A percentile compares a stretch with the other conserved stretches of the same genome.
Conservation (phyloP, 1,140 invertebrate species). For the Archivesica marissinica region DNA sequence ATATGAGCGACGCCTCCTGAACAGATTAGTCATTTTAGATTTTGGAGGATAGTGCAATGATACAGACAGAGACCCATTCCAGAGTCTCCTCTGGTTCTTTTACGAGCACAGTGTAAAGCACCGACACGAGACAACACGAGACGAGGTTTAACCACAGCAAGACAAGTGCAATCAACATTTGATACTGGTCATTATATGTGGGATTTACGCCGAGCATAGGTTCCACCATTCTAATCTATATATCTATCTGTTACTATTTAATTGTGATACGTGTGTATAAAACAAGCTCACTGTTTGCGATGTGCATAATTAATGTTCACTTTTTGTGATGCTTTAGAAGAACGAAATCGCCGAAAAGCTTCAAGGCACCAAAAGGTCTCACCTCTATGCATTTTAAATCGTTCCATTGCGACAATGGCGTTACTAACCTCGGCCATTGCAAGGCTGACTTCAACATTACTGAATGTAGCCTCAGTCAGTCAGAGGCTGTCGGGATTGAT, state of each 20-base stretch:
- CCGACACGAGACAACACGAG: too few relatives aligned
- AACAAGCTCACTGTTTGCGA: neutral
- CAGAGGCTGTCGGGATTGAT: conserved; percentile 44
- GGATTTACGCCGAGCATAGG: too few relatives aligned
- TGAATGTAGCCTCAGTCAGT: neutral
- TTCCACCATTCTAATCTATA: neutral
- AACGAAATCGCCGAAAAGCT: conserved; percentile 15
- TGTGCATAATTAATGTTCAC: neutral
- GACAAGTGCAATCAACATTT: too few relatives aligned
- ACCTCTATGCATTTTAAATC: conserved; percentile 27
- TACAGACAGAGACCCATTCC: too few relatives aligned
- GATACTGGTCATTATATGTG: too few relatives aligned
- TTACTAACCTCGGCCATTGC: conserved; percentile 39
- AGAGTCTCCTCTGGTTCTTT: too few relatives aligned
- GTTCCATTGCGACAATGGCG: conserved; percentile 3
- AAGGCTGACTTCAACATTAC: conserved; percentile 14
- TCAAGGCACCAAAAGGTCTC: conserved; percentile 1
- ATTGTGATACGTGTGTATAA: neutral
- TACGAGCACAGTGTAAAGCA: too few relatives aligned
- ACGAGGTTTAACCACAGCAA: too few relatives aligned
- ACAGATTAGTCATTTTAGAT: too few relatives aligned
- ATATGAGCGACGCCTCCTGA: too few relatives aligned
- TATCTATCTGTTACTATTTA: neutral
- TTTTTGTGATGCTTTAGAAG: neutral
- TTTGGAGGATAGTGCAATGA: too few relatives aligned